Evolutionary conservation across 2,113 vertebrate species (phyloP), one percentile per base, ranked within the genome.

Genomic region (Platichthys stellatus): DNA sequence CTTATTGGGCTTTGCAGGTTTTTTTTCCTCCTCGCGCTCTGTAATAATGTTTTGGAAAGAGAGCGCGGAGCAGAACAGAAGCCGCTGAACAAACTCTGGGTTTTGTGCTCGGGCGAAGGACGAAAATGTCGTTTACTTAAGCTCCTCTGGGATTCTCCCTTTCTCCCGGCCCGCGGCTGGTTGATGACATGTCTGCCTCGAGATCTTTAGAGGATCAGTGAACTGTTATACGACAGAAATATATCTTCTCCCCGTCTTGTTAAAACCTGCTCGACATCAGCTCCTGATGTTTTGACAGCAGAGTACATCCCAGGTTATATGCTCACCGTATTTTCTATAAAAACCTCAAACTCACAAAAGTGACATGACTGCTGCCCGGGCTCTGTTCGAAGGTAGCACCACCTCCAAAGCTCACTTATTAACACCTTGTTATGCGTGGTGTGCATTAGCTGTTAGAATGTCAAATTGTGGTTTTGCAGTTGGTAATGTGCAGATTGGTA

Each of bases 31-130:
- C 62, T 68, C 10, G 2, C 66, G 21, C 38, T 56, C 75, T 80
- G 73, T 64, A 70, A 84, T 76, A 67, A 76, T 86, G 69, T 78
- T 87, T 79, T 86, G 83, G 76, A 83, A 81, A 40, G 35, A 40
- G 35, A 67, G 40, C 4, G 17, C 31, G 40, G 69, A 72, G 73
- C 69, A 59, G 63, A 86, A 86, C 87, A 86, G 89, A 86, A 87
- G 85, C 81, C 9, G 59, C 67, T 76, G 80, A 79, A 76, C 70
- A 74, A 84, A 78, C 83, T 75, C 63, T 62, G 76, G 69, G 76
- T 63, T 78, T 78, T 45, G 54, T 60, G 72, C 63, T 74, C 3
- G 23, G 69, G 28, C 3, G 26, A 63, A 65, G 21, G 71, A 67
- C 64, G 60, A 14, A 74, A 61, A 79, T 26, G 69, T 20, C 5